phyloP scores from a whole-genome alignment of 2,113 vertebrate genomes.

The Lucifuga dentata region DNA sequence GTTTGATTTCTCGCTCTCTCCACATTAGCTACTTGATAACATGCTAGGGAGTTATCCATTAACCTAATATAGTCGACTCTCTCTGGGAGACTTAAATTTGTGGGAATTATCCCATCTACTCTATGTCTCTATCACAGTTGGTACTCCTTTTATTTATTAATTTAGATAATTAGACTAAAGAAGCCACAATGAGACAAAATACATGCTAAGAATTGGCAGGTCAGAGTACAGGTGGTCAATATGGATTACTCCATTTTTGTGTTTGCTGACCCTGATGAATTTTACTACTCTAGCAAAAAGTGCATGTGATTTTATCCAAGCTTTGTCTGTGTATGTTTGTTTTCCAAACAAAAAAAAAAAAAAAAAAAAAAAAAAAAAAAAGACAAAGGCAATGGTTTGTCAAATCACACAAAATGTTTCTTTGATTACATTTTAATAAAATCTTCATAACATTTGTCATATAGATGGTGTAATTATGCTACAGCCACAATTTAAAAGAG shows the following conservation, averaged over 20 bases:
- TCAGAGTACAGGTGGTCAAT: slow-evolving; percentile 81
- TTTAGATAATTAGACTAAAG: slow-evolving; percentile 71
- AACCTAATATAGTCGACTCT: slow-evolving; percentile 16
- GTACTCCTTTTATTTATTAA: slow-evolving; percentile 39
- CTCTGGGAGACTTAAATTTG: neutral
- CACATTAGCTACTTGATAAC: slow-evolving; percentile 34
- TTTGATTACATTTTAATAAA: too few relatives aligned
- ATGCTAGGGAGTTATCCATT: slow-evolving; percentile 39
- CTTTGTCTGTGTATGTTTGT: too few relatives aligned
- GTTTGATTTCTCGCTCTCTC: slow-evolving; percentile 15
- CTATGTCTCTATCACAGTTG: neutral
- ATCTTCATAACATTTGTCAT: too few relatives aligned
- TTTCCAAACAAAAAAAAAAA: too few relatives aligned
- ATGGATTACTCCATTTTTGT: slow-evolving; percentile 81
- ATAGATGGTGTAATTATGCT: too few relatives aligned
- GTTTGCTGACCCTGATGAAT: slow-evolving; percentile 61
- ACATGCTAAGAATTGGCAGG: slow-evolving; percentile 85
- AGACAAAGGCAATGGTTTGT: slow-evolving; percentile 49
- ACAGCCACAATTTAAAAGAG: too few relatives aligned
- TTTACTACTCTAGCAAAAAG: too few relatives aligned
- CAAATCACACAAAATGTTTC: too few relatives aligned
- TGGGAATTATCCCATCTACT: neutral
- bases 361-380: too few relatives aligned
- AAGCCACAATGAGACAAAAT: slow-evolving; percentile 74
- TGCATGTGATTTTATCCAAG: too few relatives aligned